phyloP scores from a whole-genome alignment of 2,113 vertebrate genomes.

The Thryonomys swinderianus region DNA sequence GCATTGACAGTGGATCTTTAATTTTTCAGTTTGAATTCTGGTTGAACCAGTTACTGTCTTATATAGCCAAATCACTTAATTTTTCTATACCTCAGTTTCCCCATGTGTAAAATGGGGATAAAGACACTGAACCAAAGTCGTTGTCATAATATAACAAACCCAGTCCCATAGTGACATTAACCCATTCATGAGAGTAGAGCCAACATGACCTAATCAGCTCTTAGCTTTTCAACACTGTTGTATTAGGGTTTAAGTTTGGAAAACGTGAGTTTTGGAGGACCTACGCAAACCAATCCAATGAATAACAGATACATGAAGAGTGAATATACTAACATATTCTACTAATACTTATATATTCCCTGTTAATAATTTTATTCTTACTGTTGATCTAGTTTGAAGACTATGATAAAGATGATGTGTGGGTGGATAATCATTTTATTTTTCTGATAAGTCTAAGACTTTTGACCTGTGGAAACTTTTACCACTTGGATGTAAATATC shows the following conservation, averaged over 20 bases:
- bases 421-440: conserved; percentile 18
- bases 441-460: not conserved
- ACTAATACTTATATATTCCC: not conserved
- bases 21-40: conserved; percentile 42
- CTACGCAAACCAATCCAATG: not conserved
- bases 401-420: not conserved
- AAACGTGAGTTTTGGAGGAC: not conserved
- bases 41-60: conserved; percentile 17
- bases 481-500: conserved; percentile 34
- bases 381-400: conserved; percentile 26
- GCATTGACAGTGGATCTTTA: not conserved
- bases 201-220: not conserved
- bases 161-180: not conserved
- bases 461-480: conserved; percentile 31
- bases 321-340: not conserved
- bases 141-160: not conserved
- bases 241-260: not conserved
- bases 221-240: not conserved
- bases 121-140: not conserved
- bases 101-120: conserved; percentile 40
- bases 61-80: not conserved
- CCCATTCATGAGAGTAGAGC: not conserved
- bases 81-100: conserved; percentile 10
- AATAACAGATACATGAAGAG: too few relatives aligned
- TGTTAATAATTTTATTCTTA: conserved; percentile 28